phyloP scores from a whole-genome alignment of 2,113 vertebrate genomes.

The Amazona guildingii region DNA sequence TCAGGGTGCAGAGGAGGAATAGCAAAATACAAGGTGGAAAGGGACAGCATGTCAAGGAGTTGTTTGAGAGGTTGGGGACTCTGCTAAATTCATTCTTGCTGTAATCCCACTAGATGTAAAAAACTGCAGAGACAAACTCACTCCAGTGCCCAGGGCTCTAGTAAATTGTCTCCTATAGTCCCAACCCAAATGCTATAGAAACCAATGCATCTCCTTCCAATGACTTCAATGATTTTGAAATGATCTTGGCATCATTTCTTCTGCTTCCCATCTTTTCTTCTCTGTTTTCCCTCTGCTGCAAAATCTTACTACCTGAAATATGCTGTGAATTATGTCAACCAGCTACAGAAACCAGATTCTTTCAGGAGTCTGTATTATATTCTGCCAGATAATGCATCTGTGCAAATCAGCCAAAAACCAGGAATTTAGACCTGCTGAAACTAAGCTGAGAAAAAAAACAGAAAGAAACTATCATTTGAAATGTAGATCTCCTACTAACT shows the following conservation, averaged over 20 bases:
- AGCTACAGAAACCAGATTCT: slow-evolving; percentile 19
- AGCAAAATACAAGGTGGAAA: background rate
- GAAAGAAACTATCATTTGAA: slow-evolving; percentile 4
- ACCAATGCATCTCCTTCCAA: background rate
- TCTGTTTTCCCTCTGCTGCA: background rate
- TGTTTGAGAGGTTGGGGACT: background rate
- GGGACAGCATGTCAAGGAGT: background rate
- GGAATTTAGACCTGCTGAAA: background rate
- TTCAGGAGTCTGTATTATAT: background rate
- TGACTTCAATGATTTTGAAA: background rate
- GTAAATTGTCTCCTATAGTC: background rate
- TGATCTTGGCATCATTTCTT: background rate
- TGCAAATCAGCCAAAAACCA: background rate
- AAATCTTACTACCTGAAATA: slow-evolving; percentile 2
- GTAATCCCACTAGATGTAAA: background rate
- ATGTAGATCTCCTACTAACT: background rate
- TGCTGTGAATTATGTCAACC: background rate
- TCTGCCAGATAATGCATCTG: slow-evolving; percentile 1
- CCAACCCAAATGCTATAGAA: background rate
- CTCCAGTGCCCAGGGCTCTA: background rate
- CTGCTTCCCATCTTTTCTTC: background rate
- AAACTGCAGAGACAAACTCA: background rate
- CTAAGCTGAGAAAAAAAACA: background rate
- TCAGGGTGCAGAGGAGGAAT: background rate
- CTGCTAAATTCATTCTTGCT: background rate